Percentiles rank a stretch among this genome's conserved stretches.
phyloP scores from a whole-genome alignment of 1,140 invertebrate genomes.

The Temnothorax longispinosus region DNA sequence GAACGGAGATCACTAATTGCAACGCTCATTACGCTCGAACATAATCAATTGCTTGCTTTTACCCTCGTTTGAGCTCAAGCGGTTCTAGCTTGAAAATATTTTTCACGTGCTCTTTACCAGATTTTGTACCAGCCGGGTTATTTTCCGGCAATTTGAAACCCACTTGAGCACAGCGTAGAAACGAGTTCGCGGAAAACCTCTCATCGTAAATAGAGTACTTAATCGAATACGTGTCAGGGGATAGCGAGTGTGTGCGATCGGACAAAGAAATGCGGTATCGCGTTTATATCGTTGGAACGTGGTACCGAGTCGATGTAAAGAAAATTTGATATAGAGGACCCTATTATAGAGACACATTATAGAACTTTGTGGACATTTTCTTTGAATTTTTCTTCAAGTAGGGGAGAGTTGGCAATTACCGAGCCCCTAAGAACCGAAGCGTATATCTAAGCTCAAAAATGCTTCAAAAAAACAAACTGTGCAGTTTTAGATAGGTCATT shows the following conservation, averaged over 20 bases:
- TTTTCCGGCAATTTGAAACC: conserved; percentile 6
- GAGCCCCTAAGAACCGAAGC: no score
- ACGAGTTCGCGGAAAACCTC: conserved; percentile 25
- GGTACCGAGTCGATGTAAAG: background rate
- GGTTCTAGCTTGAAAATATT: conserved; percentile 10
- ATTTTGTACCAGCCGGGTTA: background rate
- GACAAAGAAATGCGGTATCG: conserved; percentile 28
- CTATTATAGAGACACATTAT: background rate
- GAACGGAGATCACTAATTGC: conserved; percentile 35
- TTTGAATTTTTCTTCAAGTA: background rate
- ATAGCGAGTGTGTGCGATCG: conserved; percentile 27
- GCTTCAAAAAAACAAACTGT: no score
- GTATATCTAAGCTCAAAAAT: no score
- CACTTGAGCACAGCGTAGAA: background rate
- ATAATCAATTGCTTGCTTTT: conserved; percentile 66
- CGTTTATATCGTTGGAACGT: conserved; percentile 19
- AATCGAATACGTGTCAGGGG: conserved; percentile 62
- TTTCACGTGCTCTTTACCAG: background rate
- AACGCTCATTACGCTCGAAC: conserved; percentile 52
- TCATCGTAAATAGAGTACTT: conserved; percentile 53
- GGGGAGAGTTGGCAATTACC: no score
- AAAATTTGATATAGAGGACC: conserved; percentile 10
- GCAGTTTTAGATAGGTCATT: no score
- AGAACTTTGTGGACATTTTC: background rate
- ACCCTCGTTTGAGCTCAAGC: conserved; percentile 41